phyloP scores from a whole-genome alignment of 2,888 invertebrate species.

The Sinhomidia bicolor region DNA sequence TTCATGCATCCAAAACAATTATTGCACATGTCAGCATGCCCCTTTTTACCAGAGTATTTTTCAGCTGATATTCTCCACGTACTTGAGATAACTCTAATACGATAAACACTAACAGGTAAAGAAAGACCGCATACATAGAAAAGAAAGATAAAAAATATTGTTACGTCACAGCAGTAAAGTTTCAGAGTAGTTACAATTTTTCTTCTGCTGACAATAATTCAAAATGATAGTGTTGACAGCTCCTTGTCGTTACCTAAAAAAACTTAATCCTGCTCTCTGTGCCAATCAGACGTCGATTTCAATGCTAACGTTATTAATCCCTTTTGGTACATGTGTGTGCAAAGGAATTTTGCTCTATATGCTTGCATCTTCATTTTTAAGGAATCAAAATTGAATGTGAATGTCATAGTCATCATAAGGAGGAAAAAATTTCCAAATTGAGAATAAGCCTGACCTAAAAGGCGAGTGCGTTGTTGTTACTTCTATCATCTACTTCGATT shows the following conservation, averaged over 20 bases:
- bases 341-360: not conserved
- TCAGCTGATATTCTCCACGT: no score
- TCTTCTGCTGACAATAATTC: slow-evolving; percentile 1
- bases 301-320: no score
- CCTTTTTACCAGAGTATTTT: not conserved
- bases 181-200: not conserved
- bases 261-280: slow-evolving; percentile 41
- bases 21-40: no score
- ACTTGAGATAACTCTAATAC: not conserved
- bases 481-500: no score
- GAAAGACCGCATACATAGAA: not conserved
- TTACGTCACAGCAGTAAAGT: not conserved
- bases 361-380: not conserved
- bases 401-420: not conserved
- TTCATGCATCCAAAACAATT: no score
- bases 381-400: not conserved
- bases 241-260: slow-evolving; percentile 40
- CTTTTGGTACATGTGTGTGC: no score
- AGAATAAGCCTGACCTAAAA: not conserved
- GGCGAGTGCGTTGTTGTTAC: not conserved
- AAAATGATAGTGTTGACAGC: slow-evolving; percentile 45
- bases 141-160: not conserved
- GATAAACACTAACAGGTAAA: not conserved
- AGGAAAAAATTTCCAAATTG: not conserved
- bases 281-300: not conserved